Percentiles rank a stretch among this genome's conserved stretches.
phyloP scores from a whole-genome alignment of 2,113 vertebrate genomes.

The Poecile atricapillus region DNA sequence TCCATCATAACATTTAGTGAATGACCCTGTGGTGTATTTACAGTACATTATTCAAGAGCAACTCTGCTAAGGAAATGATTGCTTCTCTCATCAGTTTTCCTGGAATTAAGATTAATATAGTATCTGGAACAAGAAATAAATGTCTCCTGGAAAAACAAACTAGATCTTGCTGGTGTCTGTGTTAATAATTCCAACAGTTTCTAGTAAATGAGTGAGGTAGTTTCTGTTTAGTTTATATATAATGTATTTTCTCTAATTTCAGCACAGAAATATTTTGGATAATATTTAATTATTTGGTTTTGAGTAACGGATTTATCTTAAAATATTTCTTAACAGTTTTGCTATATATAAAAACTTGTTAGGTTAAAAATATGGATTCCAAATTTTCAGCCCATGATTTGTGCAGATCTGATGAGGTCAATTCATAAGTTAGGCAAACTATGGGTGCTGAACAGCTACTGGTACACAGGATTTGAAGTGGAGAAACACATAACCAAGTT shows the following conservation, averaged over 20 bases:
- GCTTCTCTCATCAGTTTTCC: not conserved
- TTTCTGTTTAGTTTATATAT: not conserved
- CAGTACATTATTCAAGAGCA: not conserved
- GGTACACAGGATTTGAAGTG: not conserved
- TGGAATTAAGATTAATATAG: not conserved
- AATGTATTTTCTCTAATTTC: not conserved
- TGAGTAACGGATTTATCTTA: not conserved
- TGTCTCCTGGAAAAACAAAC: not conserved
- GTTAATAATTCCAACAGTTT: not conserved
- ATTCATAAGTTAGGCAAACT: not conserved
- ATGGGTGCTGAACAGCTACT: fast-evolving
- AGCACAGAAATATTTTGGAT: not conserved
- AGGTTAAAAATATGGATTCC: not conserved
- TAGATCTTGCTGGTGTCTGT: not conserved
- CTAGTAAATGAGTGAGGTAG: not conserved
- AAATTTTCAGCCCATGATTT: not conserved
- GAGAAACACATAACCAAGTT: not conserved
- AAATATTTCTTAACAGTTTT: not conserved
- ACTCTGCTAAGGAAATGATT: not conserved
- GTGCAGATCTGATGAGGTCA: not conserved
- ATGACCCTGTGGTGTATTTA: not conserved
- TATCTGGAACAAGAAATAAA: not conserved
- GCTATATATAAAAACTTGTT: fast-evolving
- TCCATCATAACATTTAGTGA: not conserved
- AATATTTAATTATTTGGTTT: not conserved